These are phyloP conservation scores for Lysandra coridon DNA, from an alignment of 2,888 invertebrate species.

Conservation along the genomic window DNA sequence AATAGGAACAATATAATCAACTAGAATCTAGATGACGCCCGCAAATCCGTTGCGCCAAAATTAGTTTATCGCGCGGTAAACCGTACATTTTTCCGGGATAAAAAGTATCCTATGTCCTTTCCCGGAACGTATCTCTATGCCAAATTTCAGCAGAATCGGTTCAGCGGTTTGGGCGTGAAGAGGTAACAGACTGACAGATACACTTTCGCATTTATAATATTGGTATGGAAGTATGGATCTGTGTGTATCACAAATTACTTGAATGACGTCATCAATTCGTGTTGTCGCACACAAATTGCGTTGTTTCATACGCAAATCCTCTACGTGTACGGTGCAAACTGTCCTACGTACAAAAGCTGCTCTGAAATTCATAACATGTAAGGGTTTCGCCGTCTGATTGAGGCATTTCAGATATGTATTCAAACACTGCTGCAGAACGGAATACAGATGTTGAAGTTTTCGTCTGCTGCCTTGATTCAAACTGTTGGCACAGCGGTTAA, in stretches of 20 bases:
- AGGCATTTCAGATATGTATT: slow-evolving; percentile 53
- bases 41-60: too few species aligned
- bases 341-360: slow-evolving; percentile 42
- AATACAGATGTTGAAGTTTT: slow-evolving; percentile 23
- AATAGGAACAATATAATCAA: too few species aligned
- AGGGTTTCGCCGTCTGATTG: slow-evolving; percentile 67
- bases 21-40: too few species aligned
- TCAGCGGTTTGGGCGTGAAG: too few species aligned
- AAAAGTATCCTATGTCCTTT: too few species aligned
- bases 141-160: too few species aligned
- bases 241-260: neutral
- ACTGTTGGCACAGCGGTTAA: neutral
- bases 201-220: too few species aligned
- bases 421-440: slow-evolving; percentile 40
- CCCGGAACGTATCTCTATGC: too few species aligned
- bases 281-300: neutral
- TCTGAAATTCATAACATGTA: slow-evolving; percentile 70
- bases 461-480: neutral
- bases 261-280: neutral
- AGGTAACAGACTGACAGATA: too few species aligned
- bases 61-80: too few species aligned
- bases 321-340: slow-evolving; percentile 1
- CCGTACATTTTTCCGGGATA: too few species aligned
- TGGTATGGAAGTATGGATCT: too few species aligned
- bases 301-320: slow-evolving; percentile 23